Base-by-base conservation (phyloP, 2,888 invertebrate genomes). In the Melieria picta region DNA sequence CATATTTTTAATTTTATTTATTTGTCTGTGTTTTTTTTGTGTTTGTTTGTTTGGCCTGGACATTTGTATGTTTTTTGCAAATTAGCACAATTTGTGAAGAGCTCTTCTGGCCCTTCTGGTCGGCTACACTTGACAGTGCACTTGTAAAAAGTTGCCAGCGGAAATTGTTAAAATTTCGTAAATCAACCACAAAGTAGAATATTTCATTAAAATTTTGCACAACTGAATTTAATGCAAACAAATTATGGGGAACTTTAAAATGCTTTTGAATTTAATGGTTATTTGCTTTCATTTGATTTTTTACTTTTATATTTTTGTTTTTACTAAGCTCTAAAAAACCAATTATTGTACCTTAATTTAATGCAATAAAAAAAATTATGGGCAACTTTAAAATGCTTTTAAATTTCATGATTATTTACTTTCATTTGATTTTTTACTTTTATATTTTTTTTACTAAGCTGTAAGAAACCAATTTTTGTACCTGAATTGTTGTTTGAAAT, bases 11-110 rank as follows among this genome's bases (percentile, higher is more conserved):
- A 30, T 30, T 30, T 30, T 30, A 30, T 30, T 30, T 30, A 30
- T 30, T 3, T 30, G 30, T 30, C 30, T 30, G 30, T 30, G 30
- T 30, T 30, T 30, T 30, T 30, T 30, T 30, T 30, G 1, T 30
- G 30, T 30, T 30, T 3, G 30, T 30, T 30, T 30, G 30, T 30
- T 30, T 30, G 30, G 30, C 30, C 30, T 30, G 30, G 30, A 30
- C 2, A 30, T 30, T 30, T 30, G 30, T 30, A 13, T 13, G 45
- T 9, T 11, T 65, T 13, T 50, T 50, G 50, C 46, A 48, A 56
- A 43, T 69, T 47, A 64, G 47, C 45, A 64, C 48, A 48, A 62
- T 64, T 69, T 57, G 5, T 6, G 57, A 69, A 69, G 43, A 16
- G 30, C 30, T 30, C 30, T 30, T 30, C 30, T 30, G 30, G 30